These are phyloP conservation scores for Ptychobarbus kaznakovi DNA, from an alignment of 2,797 vertebrate genomes.

Conservation along the genomic window DNA sequence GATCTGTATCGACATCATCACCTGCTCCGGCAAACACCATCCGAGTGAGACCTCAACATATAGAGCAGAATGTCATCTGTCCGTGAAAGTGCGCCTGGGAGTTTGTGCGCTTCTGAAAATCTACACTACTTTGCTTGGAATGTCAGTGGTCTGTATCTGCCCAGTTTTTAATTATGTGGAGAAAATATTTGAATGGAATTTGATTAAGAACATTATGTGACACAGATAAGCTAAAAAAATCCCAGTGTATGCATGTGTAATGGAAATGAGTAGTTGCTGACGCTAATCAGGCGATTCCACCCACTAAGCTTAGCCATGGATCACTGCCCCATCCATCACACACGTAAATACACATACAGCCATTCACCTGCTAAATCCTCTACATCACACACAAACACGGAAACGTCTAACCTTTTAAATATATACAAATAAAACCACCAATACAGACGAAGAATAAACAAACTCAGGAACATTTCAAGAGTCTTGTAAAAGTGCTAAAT, in stretches of 20 bases:
- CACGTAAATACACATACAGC: constrained; percentile 30
- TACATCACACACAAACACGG: constrained; percentile 2
- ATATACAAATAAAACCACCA: constrained; percentile 2
- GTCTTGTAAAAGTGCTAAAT: neutral
- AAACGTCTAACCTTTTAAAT: constrained; percentile 26
- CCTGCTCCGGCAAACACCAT: constrained; percentile 32
- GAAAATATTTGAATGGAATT: constrained; percentile 12
- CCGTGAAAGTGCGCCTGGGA: neutral
- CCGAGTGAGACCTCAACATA: constrained; percentile 28
- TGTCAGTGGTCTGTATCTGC: neutral
- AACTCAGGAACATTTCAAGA: neutral
- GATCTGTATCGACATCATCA: constrained; percentile 49
- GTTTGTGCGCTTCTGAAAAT: neutral
- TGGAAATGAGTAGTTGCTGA: constrained; percentile 36
- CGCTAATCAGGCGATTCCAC: constrained; percentile 6
- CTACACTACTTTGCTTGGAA: neutral
- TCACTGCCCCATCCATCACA: constrained; percentile 33
- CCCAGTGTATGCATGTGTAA: constrained; percentile 25
- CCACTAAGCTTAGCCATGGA: constrained; percentile 46
- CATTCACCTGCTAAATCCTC: constrained; percentile 1
- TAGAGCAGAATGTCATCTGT: constrained; percentile 36
- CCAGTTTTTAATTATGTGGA: neutral
- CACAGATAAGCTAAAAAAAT: constrained; percentile 2
- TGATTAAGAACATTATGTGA: neutral
- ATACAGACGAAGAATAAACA: neutral